Evolutionary conservation across 2,888 invertebrate species (phyloP).

Genomic region (Phania funesta): DNA sequence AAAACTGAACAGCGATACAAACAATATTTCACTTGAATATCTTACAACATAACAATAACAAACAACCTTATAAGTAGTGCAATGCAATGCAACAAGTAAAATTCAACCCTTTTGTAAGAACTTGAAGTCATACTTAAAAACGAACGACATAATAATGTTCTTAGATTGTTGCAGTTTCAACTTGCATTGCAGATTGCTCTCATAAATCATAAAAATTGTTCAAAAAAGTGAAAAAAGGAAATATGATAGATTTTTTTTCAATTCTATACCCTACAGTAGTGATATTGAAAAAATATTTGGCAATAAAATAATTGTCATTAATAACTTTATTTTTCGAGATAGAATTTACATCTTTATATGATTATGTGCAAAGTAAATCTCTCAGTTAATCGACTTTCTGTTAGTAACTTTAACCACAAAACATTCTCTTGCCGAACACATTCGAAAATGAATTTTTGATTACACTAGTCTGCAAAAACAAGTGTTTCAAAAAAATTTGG

Average conservation of each 20-base stretch:
- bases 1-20: conserved; percentile 20
- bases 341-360: no score
- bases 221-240: not conserved
- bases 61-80: conserved; percentile 12
- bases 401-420: no score
- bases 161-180: conserved; percentile 42
- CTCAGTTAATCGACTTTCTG: no score
- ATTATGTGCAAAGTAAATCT: no score
- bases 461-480: no score
- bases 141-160: conserved; percentile 53
- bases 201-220: conserved; percentile 54
- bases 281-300: not conserved
- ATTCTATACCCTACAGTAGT: not conserved
- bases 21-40: conserved; percentile 35
- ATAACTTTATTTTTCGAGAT: not conserved
- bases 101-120: conserved; percentile 23
- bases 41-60: conserved; percentile 13
- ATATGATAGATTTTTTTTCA: not conserved
- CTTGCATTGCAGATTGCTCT: conserved; percentile 52
- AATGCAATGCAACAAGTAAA: not conserved
- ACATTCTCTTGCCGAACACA: no score
- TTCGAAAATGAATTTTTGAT: no score
- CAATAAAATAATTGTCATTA: not conserved
- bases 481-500: no score
- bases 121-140: conserved; percentile 36